Evolutionary conservation across 2,888 invertebrate genomes (phyloP), one percentile per base, ranked within the genome.

Genomic region (Loripinus fragilis): DNA sequence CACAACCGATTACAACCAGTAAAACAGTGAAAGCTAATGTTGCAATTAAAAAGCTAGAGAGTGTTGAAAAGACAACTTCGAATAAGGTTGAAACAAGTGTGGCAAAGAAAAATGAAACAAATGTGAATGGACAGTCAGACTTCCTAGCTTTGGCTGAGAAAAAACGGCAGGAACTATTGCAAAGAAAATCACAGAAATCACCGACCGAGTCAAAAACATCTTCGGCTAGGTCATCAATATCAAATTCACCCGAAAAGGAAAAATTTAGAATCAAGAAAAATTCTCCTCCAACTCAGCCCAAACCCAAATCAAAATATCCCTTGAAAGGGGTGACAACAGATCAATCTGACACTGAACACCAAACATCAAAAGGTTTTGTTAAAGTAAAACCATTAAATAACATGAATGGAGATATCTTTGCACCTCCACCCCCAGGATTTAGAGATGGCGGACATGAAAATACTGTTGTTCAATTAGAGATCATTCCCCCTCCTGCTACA

Each of bases 131-230:
- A 30, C 78, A 84, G 67, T 83, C 86, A 33, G 89, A 92, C 78
- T 91, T 90, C 78, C 81, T 90, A 48, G 90, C 90, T 7, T 72
- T 89, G 42, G 92, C 92, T 23, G 92, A 92, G 80, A 90, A 89
- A 78, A 89, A 89, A 17, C 72, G 92, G 20, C 90, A 88, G 67
- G 90, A 91, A 48, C 91, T 87, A 74, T 71, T 93, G 23, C 87
- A 89, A 73, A 89, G 85, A 33, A 81, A 76, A 48, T 69, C 80
- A 23, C 78, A 77, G 5, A 77, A 84, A 69, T 74, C 79, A 28
- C 76, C 82, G 20, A 71, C 83, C 7, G 80, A 73, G 42, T 76
- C 85, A 50, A 80, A 76, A 55, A 71, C 79, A 10, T 71, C 79
- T 20, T 52, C 76, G 33, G 76, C 76, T 30, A 45, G 68, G 17